Conservation (phyloP, 53 echinoderm and acorn worm species). For the Apostichopus leukothele region DNA sequence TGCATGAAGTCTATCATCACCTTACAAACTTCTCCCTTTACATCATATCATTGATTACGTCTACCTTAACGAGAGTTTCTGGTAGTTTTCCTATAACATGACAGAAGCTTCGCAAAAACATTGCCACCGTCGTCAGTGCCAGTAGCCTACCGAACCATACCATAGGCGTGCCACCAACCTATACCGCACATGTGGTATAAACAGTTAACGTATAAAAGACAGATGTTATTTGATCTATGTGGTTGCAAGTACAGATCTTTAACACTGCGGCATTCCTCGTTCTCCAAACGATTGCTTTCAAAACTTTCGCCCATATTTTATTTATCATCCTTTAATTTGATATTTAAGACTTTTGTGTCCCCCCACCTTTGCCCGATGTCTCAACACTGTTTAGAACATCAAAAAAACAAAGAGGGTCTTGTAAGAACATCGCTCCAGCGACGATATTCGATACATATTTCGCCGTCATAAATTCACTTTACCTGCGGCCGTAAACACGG, state of each 20-base stretch:
- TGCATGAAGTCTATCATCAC: too few species aligned
- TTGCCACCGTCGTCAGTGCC: not conserved
- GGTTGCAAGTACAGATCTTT: not conserved
- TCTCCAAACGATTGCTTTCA: conserved; percentile 9
- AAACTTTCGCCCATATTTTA: conserved; percentile 15
- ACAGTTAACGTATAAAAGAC: not conserved
- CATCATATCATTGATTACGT: too few species aligned
- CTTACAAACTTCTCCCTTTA: too few species aligned
- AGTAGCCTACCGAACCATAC: not conserved
- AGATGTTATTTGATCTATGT: not conserved
- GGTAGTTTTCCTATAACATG: too few species aligned
- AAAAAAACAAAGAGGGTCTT: conserved; percentile 38
- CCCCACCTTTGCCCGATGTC: conserved; percentile 45
- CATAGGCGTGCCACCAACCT: not conserved
- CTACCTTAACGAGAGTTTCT: too few species aligned
- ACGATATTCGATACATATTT: conserved; percentile 27
- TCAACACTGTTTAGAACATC: conserved; percentile 47
- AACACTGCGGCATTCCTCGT: not conserved
- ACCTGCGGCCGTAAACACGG: conserved; percentile 31
- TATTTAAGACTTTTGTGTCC: conserved; percentile 44
- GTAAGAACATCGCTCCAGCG: not conserved
- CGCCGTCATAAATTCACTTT: conserved; percentile 43
- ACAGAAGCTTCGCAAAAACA: too few species aligned
- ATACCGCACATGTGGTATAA: not conserved
- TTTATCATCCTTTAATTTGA: conserved; percentile 48